Conservation (phyloP, 2,113 vertebrate species). For the Pteronura brasiliensis region DNA sequence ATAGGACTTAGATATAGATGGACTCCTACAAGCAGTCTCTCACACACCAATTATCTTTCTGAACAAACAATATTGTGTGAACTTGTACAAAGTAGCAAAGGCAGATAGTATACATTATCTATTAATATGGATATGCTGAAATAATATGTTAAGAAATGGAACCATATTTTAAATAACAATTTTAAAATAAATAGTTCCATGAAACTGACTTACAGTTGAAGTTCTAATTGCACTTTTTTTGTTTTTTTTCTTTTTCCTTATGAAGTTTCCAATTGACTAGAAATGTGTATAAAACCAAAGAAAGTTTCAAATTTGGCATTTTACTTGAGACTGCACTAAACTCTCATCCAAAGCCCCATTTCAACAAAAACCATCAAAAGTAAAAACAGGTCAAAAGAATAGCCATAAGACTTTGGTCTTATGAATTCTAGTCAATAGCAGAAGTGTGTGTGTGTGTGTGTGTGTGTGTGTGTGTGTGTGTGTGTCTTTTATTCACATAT, state of each 20-base stretch:
- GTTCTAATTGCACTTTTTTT: not conserved
- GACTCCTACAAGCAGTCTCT: not conserved
- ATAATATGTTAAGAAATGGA: not conserved
- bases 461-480: not conserved
- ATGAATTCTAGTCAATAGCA: not conserved
- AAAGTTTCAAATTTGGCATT: conserved; percentile 3
- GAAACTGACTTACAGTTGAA: not conserved
- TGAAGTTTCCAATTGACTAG: not conserved
- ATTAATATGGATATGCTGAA: not conserved
- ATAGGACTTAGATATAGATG: not conserved
- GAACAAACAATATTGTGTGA: not conserved
- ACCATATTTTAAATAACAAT: not conserved
- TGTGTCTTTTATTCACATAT: not conserved
- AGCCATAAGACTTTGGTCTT: not conserved
- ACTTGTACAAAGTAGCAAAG: not conserved
- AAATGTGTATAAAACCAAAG: not conserved
- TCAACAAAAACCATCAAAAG: not conserved
- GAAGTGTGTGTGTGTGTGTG: no score
- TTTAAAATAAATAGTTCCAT: conserved; percentile 19
- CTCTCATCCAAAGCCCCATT: not conserved
- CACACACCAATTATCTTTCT: not conserved
- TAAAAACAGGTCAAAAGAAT: not conserved
- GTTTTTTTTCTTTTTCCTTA: not conserved
- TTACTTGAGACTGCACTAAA: not conserved
- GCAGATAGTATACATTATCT: not conserved